A percentile compares a stretch with the other conserved stretches of the same genome.
Conservation (phyloP, 2,888 invertebrate species). For the Lepidocyrtinus sp. region DNA sequence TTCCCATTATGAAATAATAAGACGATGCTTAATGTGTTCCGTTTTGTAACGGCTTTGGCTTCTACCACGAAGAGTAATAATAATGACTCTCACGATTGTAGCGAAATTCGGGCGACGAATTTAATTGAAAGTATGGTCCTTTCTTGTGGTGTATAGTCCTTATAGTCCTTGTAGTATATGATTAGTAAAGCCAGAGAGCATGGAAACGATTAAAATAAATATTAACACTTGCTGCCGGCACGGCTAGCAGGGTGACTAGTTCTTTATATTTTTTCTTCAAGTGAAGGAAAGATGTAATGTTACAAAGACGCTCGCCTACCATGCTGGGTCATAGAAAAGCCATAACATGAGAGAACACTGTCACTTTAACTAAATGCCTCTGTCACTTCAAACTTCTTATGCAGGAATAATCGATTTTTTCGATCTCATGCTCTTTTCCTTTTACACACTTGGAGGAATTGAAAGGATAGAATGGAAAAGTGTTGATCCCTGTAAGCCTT, state of each 20-base stretch:
- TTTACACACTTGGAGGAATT: background rate
- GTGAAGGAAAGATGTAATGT: background rate
- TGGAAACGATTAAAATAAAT: slow-evolving; percentile 20
- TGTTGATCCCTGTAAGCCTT: background rate
- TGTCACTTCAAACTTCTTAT: slow-evolving; percentile 18
- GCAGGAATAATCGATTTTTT: slow-evolving; percentile 38
- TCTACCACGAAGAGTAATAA: background rate
- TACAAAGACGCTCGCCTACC: background rate
- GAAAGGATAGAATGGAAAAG: background rate
- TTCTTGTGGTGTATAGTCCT: background rate
- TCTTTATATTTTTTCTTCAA: background rate
- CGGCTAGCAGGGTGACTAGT: slow-evolving; percentile 1
- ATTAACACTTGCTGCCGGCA: background rate
- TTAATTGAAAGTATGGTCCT: background rate
- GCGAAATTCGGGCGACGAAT: background rate
- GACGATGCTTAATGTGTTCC: background rate
- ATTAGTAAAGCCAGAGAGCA: background rate
- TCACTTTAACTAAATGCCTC: slow-evolving; percentile 32
- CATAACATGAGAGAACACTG: slow-evolving; percentile 15
- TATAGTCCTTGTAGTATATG: background rate
- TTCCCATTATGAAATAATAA: background rate
- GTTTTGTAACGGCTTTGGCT: slow-evolving; percentile 1
- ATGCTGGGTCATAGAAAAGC: slow-evolving; percentile 11
- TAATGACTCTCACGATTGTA: background rate
- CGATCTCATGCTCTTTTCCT: slow-evolving; percentile 3